These are phyloP conservation scores for Labia minor DNA, from an alignment of 2,888 invertebrate genomes.

Conservation along the genomic window DNA sequence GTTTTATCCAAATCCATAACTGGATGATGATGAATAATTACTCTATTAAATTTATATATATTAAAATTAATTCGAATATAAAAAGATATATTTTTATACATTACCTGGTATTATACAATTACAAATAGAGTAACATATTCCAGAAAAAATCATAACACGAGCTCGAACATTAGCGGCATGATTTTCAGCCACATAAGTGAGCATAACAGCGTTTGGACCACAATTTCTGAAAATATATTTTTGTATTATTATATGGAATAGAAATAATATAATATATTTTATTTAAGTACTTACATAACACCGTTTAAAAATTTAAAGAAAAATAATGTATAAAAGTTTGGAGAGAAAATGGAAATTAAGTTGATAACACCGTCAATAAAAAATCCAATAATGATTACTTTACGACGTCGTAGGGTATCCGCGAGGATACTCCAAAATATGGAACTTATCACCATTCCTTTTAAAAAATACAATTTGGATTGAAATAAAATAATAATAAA, in stretches of 20 bases:
- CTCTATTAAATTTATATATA: slow-evolving; percentile 1
- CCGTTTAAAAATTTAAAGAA: slow-evolving; percentile 63
- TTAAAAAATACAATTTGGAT: slow-evolving; percentile 25
- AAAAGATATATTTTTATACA: slow-evolving; percentile 20
- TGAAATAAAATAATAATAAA: too few relatives aligned
- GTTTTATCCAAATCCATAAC: too few relatives aligned
- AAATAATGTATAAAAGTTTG: slow-evolving; percentile 53
- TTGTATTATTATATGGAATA: too few relatives aligned
- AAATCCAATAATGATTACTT: slow-evolving; percentile 55
- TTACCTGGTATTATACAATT: slow-evolving; percentile 43
- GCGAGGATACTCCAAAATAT: slow-evolving; percentile 68
- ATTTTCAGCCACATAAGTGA: slow-evolving; percentile 62
- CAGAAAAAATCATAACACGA: slow-evolving; percentile 51
- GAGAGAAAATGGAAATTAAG: slow-evolving; percentile 51
- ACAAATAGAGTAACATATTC: slow-evolving; percentile 54
- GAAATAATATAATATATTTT: too few relatives aligned
- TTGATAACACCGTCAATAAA: slow-evolving; percentile 52
- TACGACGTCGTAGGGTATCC: slow-evolving; percentile 58
- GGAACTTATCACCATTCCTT: slow-evolving; percentile 66
- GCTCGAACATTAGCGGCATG: slow-evolving; percentile 55
- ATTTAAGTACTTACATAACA: slow-evolving; percentile 49
- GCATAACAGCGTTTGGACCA: slow-evolving; percentile 62
- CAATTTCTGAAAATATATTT: slow-evolving; percentile 48
- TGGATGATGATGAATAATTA: too few relatives aligned
- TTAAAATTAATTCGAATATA: not conserved